Conservation (phyloP, 2,113 vertebrate genomes). For the Macquaria australasica region DNA sequence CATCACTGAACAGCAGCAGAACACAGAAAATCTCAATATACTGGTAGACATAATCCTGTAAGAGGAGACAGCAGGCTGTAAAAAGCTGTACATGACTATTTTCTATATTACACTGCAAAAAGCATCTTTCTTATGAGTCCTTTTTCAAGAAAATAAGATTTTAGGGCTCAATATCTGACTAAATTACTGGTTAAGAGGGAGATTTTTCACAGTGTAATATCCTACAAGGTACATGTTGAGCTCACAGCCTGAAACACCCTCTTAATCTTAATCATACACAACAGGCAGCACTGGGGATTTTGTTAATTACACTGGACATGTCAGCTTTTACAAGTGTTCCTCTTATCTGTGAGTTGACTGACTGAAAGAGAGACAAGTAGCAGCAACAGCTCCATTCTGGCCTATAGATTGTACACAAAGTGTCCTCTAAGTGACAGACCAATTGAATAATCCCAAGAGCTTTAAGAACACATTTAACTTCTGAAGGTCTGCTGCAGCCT, state of each 20-base stretch:
- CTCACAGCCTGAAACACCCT: background rate
- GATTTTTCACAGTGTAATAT: background rate
- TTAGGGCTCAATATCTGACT: background rate
- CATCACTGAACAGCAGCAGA: background rate
- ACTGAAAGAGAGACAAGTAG: background rate
- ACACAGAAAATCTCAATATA: background rate
- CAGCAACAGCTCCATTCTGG: background rate
- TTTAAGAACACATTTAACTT: background rate
- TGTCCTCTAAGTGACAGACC: background rate
- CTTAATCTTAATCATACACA: background rate
- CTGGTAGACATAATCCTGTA: background rate
- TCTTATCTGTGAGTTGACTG: background rate
- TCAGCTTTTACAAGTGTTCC: background rate
- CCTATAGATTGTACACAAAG: background rate
- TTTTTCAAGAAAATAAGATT: background rate
- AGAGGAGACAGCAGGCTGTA: background rate
- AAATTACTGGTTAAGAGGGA: background rate
- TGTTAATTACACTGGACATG: background rate
- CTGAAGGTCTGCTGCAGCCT: background rate
- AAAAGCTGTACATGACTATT: background rate
- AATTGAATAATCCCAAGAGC: background rate
- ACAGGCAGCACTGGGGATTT: conserved; percentile 1
- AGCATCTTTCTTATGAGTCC: background rate
- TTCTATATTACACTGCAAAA: background rate
- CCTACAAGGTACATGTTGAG: background rate